Evolutionary conservation across 1,140 invertebrate species (phyloP).

Genomic region (Radopholus similis): DNA sequence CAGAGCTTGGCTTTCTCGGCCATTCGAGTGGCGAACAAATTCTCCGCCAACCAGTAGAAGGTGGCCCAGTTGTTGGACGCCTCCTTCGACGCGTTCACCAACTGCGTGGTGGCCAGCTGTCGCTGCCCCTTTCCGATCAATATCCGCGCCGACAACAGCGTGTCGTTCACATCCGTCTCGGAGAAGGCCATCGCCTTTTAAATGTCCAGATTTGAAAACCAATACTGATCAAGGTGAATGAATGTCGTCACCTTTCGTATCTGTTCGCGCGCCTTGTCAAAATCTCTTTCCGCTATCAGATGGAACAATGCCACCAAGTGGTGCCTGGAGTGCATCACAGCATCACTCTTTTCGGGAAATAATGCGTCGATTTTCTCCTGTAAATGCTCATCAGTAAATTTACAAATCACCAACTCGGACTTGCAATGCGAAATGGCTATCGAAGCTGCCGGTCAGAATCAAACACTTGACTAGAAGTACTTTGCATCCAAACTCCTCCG

Average conservation of each 20-base stretch:
- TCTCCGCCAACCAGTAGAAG: constrained; percentile 27
- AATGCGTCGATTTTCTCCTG: background rate
- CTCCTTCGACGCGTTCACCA: constrained; percentile 24
- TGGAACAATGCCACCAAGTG: background rate
- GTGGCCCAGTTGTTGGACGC: background rate
- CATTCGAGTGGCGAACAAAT: constrained; percentile 16
- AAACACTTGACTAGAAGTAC: background rate
- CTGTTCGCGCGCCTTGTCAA: background rate
- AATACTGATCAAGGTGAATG: background rate
- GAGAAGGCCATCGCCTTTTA: background rate
- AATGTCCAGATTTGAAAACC: background rate
- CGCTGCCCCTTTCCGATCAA: constrained; percentile 5
- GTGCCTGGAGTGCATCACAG: background rate
- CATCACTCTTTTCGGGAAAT: background rate
- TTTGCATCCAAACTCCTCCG: background rate
- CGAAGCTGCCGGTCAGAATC: background rate
- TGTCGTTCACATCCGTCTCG: constrained; percentile 2
- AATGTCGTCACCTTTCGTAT: background rate
- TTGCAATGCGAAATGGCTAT: background rate
- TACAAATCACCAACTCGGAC: background rate
- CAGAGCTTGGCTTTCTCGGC: constrained; percentile 24
- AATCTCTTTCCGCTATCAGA: background rate
- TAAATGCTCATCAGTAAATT: background rate
- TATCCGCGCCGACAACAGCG: constrained; percentile 5
- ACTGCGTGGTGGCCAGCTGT: constrained; percentile 27